Conservation (phyloP, 2,888 invertebrate genomes). For the Deilephila elpenor region DNA sequence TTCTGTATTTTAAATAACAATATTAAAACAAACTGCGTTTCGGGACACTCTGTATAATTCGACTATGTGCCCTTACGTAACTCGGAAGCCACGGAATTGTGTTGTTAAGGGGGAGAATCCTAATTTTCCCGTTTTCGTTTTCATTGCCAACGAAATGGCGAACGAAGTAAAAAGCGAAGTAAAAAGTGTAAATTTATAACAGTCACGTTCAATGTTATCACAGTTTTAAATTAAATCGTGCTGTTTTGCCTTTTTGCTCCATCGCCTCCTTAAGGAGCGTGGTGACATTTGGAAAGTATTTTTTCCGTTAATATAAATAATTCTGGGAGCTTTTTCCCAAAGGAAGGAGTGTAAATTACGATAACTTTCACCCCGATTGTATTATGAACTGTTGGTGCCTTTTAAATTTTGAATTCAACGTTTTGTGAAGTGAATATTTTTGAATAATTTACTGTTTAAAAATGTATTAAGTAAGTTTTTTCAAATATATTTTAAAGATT, state of each 20-base stretch:
- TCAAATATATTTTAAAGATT: too few relatives aligned
- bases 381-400: neutral
- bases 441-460: too few relatives aligned
- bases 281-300: constrained; percentile 19
- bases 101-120: constrained; percentile 62
- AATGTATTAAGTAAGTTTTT: too few relatives aligned
- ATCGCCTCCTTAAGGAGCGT: constrained; percentile 20
- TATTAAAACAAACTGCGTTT: neutral
- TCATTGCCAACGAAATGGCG: constrained; percentile 67
- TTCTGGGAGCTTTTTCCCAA: neutral
- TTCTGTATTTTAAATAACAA: constrained; percentile 1
- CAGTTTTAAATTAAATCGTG: constrained; percentile 65
- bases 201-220: constrained; percentile 68
- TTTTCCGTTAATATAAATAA: constrained; percentile 10
- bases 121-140: constrained; percentile 63
- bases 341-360: constrained; percentile 7
- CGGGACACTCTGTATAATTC: neutral
- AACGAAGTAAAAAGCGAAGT: constrained; percentile 67
- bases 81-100: constrained; percentile 63
- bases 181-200: constrained; percentile 66
- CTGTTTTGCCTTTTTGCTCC: constrained; percentile 51
- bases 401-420: neutral
- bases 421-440: too few relatives aligned
- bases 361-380: neutral
- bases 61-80: constrained; percentile 35